Conservation (phyloP, 2,113 vertebrate genomes). For the Oreotragus oreotragus region DNA sequence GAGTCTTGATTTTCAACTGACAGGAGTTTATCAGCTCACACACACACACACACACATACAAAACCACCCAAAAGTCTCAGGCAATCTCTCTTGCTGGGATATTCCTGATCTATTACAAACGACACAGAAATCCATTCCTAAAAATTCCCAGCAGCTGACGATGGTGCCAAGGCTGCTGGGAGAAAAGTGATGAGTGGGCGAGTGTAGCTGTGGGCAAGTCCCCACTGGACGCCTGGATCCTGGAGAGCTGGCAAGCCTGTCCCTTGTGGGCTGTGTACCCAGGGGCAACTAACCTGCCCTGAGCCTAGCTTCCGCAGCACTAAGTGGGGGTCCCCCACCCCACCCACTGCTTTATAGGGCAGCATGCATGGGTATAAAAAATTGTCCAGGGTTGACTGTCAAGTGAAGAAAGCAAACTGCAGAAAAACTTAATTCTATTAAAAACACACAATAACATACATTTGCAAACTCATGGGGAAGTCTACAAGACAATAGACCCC, state of each 20-base stretch:
- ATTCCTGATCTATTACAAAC: constrained; percentile 44
- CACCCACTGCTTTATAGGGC: too few relatives aligned
- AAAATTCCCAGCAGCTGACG: neutral
- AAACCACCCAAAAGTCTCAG: neutral
- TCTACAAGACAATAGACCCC: too few relatives aligned
- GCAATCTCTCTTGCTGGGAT: neutral
- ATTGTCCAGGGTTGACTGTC: too few relatives aligned
- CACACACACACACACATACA: neutral
- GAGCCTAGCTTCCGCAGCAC: neutral
- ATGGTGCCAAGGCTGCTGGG: neutral
- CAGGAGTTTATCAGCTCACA: constrained; percentile 7
- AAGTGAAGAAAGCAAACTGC: too few relatives aligned
- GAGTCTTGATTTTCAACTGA: constrained; percentile 22
- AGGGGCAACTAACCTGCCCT: neutral
- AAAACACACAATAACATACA: too few relatives aligned
- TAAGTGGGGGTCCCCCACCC: too few relatives aligned
- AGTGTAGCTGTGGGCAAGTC: neutral
- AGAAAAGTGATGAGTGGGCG: neutral
- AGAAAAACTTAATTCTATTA: too few relatives aligned
- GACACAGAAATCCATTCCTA: constrained; percentile 38
- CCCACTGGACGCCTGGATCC: neutral
- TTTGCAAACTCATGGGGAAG: too few relatives aligned
- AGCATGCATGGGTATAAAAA: too few relatives aligned
- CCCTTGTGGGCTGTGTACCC: neutral
- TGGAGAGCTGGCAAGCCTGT: neutral